Base-by-base conservation (phyloP, 2,888 invertebrate species). In the Drosophila hamatofila region DNA sequence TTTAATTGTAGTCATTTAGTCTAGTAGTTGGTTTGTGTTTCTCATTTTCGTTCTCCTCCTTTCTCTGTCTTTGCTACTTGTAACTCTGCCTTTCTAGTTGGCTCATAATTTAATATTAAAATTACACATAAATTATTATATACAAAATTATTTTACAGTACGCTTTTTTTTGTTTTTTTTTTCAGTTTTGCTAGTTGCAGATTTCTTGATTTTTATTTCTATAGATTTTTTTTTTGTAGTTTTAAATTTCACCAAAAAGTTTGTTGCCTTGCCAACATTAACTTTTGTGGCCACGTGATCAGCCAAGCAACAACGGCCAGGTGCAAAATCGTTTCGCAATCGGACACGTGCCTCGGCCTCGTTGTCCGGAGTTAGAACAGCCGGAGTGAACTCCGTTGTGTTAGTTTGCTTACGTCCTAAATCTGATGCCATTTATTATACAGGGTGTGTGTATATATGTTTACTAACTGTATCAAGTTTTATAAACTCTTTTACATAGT, bases 101-200 rank as follows among this genome's bases (percentile, higher is more conserved):
- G 62, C 66, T 39, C 48, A 52, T 62, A 84, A 71, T 80, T 74
- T 68, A 78, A 70, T 78, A 57, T 73, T 90, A 75, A 74, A 37
- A 76, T 86, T 90, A 86, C 86, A 71, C 57, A 63, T 68, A 70
- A 84, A 72, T 68, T 67, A 12, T 35, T 90, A 88, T 88, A 57
- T 88, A 90, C 89, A 89, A 75, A 89, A 90, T 82, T 88, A 88
- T 88, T 57, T 84, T 89, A 88, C 89, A 89, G 62, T 76, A 41
- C 18, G 58, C n/a, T n/a, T n/a, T n/a, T n/a, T n/a, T n/a, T n/a
- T n/a, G n/a, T 35, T 44, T 14, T 1, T 6, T 35, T 35, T 35
- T 16, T 35, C 14, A 35, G 16, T 35, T 35, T 65, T 21, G n/a
- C 4, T 27, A 21, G 39, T 51, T 61, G 27, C 37, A 37, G 11